Base-by-base conservation (phyloP, 1,140 invertebrate species). In the Dreissena rostriformis region DNA sequence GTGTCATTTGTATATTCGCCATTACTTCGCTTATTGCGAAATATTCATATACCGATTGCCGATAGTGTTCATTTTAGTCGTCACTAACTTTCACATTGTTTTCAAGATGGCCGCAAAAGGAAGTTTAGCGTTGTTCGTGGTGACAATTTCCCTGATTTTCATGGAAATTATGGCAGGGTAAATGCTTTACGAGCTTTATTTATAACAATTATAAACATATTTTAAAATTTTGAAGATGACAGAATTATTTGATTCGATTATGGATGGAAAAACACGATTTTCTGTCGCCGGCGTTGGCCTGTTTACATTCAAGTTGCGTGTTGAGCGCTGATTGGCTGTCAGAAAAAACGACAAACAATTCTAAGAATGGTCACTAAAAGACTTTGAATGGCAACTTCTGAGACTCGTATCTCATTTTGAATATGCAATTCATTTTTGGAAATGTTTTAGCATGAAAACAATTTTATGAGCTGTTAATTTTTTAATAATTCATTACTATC, bases 81-180 rank as follows among this genome's bases (percentile, higher is more conserved):
- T 39, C 39, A 39, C 39, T 39, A 39, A 39, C 39, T 39, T 39
- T 39, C 8, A 39, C 39, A 39, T 39, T 39, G 39, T 39, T 39
- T 80, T 87, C 89, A 91, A 90, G 29, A 92, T 92, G 91, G 91
- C 91, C 87, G 87, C 90, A 67, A 66, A 83, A 66, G 82, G 86
- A 66, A n/a, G 74, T 15, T 86, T 84, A 75, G 71, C 67, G 49
- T 65, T 87, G 63, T n/a, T 90, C 29, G 53, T 67, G n/a, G 49
- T 82, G 6, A 88, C 79, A 70, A 75, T 91, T 81, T 81, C 89
- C 51, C 17, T 90, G 49, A 26, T 90, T 67, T 82, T 90, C 24
- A 70, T 89, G 63, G 88, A 90, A 80, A 86, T 90, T 86, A 61
- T 92, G 29, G 91, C 83, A 53, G 91, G 91, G 91, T 92, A 87